phyloP scores from a whole-genome alignment of 2,113 vertebrate species.

The Bagarius yarrelli region DNA sequence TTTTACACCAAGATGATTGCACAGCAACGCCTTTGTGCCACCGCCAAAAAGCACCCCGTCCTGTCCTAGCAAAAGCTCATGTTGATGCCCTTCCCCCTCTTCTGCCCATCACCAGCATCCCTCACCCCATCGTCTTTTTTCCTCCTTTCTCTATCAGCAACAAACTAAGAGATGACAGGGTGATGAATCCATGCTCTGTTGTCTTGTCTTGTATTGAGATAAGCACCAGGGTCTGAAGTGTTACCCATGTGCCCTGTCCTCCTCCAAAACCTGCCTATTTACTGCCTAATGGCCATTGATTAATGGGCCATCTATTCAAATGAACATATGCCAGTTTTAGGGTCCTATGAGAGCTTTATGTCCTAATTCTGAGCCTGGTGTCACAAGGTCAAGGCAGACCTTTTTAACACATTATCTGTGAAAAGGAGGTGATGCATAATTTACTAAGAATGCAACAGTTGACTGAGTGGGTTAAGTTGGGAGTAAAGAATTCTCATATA shows the following conservation, averaged over 20 bases:
- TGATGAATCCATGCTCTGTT: conserved; percentile 73
- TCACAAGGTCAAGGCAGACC: conserved; percentile 73
- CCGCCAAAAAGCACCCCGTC: conserved; percentile 56
- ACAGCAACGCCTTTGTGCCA: conserved; percentile 77
- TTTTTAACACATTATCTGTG: conserved; percentile 60
- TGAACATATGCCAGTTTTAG: conserved; percentile 74
- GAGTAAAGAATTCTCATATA: conserved; percentile 45
- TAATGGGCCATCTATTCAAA: conserved; percentile 75
- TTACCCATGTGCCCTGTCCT: conserved; percentile 51
- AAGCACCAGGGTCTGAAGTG: conserved; percentile 27
- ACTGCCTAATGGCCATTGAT: conserved; percentile 80
- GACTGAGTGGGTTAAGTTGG: conserved; percentile 52
- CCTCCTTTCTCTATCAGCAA: conserved; percentile 48
- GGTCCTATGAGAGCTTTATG: conserved; percentile 62
- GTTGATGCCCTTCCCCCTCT: conserved; percentile 34
- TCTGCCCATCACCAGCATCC: conserved; percentile 45
- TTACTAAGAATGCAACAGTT: conserved; percentile 51
- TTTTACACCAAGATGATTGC: conserved; percentile 83
- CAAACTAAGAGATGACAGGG: conserved; percentile 61
- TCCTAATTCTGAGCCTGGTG: conserved; percentile 70
- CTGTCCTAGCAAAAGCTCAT: conserved; percentile 55
- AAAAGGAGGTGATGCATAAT: conserved; percentile 58
- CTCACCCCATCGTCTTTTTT: conserved; percentile 17
- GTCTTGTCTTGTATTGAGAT: conserved; percentile 58
- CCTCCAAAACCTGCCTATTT: conserved; percentile 75